Conservation (phyloP, 2,797 vertebrate species). For the Hemibagrus guttatus region DNA sequence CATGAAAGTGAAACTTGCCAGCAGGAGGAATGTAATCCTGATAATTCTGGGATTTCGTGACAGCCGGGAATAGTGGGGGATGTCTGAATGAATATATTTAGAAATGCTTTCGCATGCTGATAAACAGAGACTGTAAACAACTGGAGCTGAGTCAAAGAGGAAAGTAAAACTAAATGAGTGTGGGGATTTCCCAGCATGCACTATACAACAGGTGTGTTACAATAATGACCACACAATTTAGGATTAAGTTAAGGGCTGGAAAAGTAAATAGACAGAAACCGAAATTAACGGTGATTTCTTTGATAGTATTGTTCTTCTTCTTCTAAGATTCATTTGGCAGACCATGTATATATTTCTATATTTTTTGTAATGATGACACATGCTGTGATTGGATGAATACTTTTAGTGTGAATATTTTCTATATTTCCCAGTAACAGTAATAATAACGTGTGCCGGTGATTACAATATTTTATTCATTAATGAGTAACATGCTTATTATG, state of each 20-base stretch:
- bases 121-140: constrained; percentile 16
- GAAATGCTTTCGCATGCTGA: background rate
- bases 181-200: constrained; percentile 11
- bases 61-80: background rate
- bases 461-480: background rate
- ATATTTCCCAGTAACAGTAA: background rate
- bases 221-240: background rate
- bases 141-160: constrained; percentile 14
- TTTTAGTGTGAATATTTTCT: too few species aligned
- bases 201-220: constrained; percentile 7
- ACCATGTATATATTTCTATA: background rate
- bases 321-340: background rate
- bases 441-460: background rate
- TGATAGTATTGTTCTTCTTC: background rate
- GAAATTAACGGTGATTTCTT: background rate
- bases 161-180: background rate
- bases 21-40: background rate
- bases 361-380: background rate
- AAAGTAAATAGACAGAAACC: background rate
- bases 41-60: background rate
- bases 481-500: background rate
- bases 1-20: constrained; percentile 1
- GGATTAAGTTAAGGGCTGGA: background rate
- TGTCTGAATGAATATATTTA: background rate
- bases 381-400: background rate